A percentile compares a stretch with the other conserved stretches of the same genome.
These are phyloP conservation scores for Amia ocellicauda DNA, from an alignment of 2,113 vertebrate genomes.

Conservation along the genomic window DNA sequence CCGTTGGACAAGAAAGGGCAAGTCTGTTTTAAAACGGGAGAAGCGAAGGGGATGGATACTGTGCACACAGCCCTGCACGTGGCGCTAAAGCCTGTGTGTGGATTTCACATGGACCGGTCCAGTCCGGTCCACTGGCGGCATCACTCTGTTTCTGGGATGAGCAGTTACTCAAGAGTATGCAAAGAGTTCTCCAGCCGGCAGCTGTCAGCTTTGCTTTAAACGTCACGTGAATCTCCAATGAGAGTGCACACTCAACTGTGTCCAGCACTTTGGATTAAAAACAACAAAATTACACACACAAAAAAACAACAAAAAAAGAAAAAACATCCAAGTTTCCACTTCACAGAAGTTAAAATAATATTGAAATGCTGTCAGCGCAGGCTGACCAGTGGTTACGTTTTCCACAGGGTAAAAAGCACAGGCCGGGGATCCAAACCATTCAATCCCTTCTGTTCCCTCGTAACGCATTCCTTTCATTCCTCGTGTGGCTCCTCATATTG, in stretches of 20 bases:
- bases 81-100: neutral
- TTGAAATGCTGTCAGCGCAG: constrained; percentile 82
- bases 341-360: constrained; percentile 98
- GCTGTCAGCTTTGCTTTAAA: constrained; percentile 1
- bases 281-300: constrained; percentile 45
- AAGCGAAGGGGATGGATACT: neutral
- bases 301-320: too few relatives aligned
- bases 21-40: too few relatives aligned
- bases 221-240: constrained; percentile 64
- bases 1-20: too few relatives aligned
- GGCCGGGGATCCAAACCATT: constrained; percentile 60
- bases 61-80: neutral
- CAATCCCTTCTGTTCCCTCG: constrained; percentile 34
- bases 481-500: constrained; percentile 51
- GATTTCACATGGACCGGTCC: neutral
- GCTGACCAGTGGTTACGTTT: constrained; percentile 96
- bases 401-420: constrained; percentile 84
- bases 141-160: constrained; percentile 64
- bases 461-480: constrained; percentile 33
- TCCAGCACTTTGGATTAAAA: constrained; percentile 91
- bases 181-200: neutral
- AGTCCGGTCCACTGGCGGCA: too few relatives aligned
- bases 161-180: too few relatives aligned
- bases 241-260: constrained; percentile 76
- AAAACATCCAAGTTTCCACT: constrained; percentile 82